A percentile compares a stretch with the other conserved stretches of the same genome.
These are phyloP conservation scores for Babylonia areolata DNA, from an alignment of 1,140 invertebrate genomes.

Conservation along the genomic window DNA sequence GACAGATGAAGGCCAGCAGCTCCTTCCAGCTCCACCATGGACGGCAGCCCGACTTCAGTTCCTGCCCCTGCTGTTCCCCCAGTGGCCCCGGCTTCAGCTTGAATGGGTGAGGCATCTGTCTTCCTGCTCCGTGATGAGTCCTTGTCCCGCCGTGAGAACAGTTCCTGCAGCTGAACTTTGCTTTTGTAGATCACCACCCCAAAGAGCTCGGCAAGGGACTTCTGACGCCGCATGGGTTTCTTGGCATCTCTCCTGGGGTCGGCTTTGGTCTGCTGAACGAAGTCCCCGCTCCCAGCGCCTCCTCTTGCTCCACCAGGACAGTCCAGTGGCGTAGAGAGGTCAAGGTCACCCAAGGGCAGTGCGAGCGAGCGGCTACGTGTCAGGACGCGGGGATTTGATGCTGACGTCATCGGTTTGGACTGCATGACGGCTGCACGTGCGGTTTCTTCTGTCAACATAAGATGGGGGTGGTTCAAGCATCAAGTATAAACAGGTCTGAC, in stretches of 20 bases:
- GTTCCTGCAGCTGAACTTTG: conserved; percentile 41
- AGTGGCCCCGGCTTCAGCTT: not conserved
- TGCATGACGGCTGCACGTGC: not conserved
- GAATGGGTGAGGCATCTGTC: not conserved
- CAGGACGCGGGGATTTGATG: not conserved
- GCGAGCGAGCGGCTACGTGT: conserved; percentile 8
- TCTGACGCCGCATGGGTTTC: conserved; percentile 36
- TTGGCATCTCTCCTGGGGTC: not conserved
- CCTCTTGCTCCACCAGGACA: not conserved
- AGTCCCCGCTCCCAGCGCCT: not conserved
- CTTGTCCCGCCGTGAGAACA: conserved; percentile 27
- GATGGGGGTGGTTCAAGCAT: too few species aligned
- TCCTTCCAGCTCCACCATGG: not conserved
- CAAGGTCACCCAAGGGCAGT: not conserved
- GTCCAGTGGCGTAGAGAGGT: not conserved
- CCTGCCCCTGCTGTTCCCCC: not conserved
- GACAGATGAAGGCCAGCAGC: not conserved
- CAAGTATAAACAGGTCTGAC: too few species aligned
- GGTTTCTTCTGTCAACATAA: not conserved
- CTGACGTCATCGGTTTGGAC: not conserved
- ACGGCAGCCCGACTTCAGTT: not conserved
- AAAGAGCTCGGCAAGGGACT: conserved; percentile 44
- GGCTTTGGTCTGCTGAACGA: not conserved
- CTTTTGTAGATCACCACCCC: conserved; percentile 40
- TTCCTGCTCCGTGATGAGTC: not conserved